phyloP scores from a whole-genome alignment of 2,797 vertebrate species.

The Borostomias antarcticus region DNA sequence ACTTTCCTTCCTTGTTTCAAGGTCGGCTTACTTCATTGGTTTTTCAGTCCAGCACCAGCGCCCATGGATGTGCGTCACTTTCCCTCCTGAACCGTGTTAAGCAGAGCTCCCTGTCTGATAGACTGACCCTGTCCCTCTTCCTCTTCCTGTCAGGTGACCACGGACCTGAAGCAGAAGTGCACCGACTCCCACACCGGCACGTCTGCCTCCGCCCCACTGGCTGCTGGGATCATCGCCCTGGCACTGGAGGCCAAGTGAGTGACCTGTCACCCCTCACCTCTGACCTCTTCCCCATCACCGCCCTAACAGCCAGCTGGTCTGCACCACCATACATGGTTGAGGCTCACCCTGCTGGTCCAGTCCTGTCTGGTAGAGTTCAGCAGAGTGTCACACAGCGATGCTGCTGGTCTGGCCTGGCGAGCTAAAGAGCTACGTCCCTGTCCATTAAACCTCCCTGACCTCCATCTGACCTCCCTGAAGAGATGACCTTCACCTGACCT shows the following conservation, averaged over 20 bases:
- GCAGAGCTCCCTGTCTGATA: not conserved
- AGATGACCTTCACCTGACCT: no score
- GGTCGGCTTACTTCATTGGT: no score
- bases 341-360: not conserved
- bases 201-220: constrained; percentile 93
- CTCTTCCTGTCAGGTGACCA: constrained; percentile 83
- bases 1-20: no score
- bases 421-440: not conserved
- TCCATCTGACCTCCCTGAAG: no score
- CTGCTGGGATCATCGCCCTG: constrained; percentile 96
- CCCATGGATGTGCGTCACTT: no score
- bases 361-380: not conserved
- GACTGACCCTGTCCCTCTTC: constrained; percentile 25
- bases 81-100: no score
- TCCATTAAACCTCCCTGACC: constrained; percentile 6
- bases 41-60: no score
- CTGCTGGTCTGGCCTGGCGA: no score
- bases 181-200: constrained; percentile 97
- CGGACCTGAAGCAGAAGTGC: constrained; percentile 95
- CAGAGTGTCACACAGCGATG: no score
- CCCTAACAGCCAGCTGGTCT: not conserved
- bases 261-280: constrained; percentile 40
- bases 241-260: constrained; percentile 87
- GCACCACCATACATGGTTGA: not conserved
- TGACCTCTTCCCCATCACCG: not conserved